Conservation (phyloP, 2,888 invertebrate genomes). For the Philaethria dido region DNA sequence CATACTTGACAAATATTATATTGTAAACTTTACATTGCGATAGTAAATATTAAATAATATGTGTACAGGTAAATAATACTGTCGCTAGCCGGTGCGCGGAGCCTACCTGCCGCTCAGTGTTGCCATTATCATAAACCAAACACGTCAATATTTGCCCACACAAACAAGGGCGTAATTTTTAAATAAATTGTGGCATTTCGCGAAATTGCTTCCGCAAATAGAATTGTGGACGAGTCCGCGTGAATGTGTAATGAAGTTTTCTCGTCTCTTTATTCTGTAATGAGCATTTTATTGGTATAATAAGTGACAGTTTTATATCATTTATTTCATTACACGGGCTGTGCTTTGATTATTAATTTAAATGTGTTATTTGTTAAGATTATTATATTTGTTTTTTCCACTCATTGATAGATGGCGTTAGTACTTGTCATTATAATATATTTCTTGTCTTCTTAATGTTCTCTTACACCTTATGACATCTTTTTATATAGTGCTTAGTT, state of each 20-base stretch:
- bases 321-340: constrained; percentile 10
- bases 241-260: constrained; percentile 75
- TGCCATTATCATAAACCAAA: constrained; percentile 85
- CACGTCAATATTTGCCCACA: constrained; percentile 83
- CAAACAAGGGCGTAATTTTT: constrained; percentile 84
- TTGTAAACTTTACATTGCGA: constrained; percentile 80
- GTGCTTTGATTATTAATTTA: background rate
- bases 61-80: constrained; percentile 77
- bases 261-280: constrained; percentile 62
- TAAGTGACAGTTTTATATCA: constrained; percentile 4
- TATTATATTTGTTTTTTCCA: constrained; percentile 22
- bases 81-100: constrained; percentile 67
- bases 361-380: background rate
- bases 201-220: constrained; percentile 83
- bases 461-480: too few relatives aligned
- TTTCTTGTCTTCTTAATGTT: background rate
- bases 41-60: constrained; percentile 82
- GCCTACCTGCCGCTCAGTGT: constrained; percentile 77
- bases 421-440: background rate
- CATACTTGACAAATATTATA: constrained; percentile 82
- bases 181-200: constrained; percentile 84
- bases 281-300: constrained; percentile 53
- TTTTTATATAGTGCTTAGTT: too few relatives aligned
- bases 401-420: constrained; percentile 43
- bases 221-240: constrained; percentile 73